Evolutionary conservation across 2,888 invertebrate genomes (phyloP), one percentile per base, ranked within the genome.

Genomic region (Noctua pronuba): DNA sequence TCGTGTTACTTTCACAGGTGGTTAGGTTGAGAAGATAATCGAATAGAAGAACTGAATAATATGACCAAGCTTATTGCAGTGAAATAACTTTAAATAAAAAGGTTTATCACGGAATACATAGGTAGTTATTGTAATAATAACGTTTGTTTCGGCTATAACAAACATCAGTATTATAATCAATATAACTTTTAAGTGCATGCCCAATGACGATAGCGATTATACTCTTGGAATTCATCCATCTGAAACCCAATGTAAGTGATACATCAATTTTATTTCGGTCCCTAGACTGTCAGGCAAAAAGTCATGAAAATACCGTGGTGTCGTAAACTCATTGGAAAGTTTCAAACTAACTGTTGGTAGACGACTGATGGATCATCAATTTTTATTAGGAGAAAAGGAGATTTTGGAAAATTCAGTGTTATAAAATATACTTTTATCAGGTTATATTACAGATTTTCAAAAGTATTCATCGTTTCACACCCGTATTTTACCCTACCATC

Each of bases 401-500:
- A 18, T 31, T 60, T 31, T 18, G 2, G 7, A 31, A 8, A 60
- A 8, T 16, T 4, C 55, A 16, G 35, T 62, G 62, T 24, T 35
- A 21, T 31, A 31, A 2, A 4, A 21, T 8, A 4, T 21, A 24
- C 35, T 64, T 35, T 16, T n/a, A 41, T 65, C 16, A 41, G 8
- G n/a, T 16, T 18, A n/a, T 8, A 31, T 46, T 28, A 60, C 16
- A 79, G 11, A 16, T 24, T 72, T 49, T 16, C 1, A 24, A 52
- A 74, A 46, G 44, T 28, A n/a, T 75, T 76, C 60, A 74, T 82
- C 70, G 76, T 83, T 35, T 78, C 72, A 24, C 64, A 21, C 13
- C 58, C 72, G 70, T 80, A 79, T 79, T 82, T 81, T 71, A 75
- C 55, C 78, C 58, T 38, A 38, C 73, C 69, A 87, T 89, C 89